A percentile compares a stretch with the other conserved stretches of the same genome.
phyloP scores from a whole-genome alignment of 2,888 invertebrate species.

The Prenolepis imparis region DNA sequence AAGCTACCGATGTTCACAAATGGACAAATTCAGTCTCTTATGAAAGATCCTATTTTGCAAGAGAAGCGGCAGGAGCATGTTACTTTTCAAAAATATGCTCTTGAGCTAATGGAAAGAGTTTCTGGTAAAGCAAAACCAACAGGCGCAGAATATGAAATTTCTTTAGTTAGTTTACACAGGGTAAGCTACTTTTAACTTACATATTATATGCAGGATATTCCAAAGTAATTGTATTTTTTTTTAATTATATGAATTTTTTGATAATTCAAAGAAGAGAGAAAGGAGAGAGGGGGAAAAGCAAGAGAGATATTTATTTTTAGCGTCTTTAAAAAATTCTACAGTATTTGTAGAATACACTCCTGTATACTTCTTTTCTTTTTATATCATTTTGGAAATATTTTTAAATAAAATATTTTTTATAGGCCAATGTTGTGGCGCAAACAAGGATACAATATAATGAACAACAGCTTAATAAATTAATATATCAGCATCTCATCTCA shows the following conservation, averaged over 20 bases:
- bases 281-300: no score
- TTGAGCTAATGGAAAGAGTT: slow-evolving; percentile 95
- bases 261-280: not conserved
- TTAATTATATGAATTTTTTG: not conserved
- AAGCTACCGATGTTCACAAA: slow-evolving; percentile 97
- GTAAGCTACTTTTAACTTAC: slow-evolving; percentile 86
- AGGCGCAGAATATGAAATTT: slow-evolving; percentile 93
- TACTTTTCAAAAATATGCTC: slow-evolving; percentile 97
- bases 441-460: slow-evolving; percentile 98
- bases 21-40: slow-evolving; percentile 96
- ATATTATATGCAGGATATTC: not conserved
- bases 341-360: not conserved
- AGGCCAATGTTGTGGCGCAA: slow-evolving; percentile 98
- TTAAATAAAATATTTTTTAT: slow-evolving; percentile 56
- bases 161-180: slow-evolving; percentile 95
- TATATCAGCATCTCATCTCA: slow-evolving; percentile 94
- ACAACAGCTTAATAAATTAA: slow-evolving; percentile 96
- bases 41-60: slow-evolving; percentile 98
- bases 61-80: slow-evolving; percentile 98
- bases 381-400: slow-evolving; percentile 6
- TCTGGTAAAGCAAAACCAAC: slow-evolving; percentile 96
- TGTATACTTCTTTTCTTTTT: slow-evolving; percentile 1
- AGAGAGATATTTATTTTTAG: not conserved
- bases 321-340: not conserved
- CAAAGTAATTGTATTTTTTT: not conserved